Base-by-base conservation (phyloP, 2,113 vertebrate species). In the Bombycilla garrulus region DNA sequence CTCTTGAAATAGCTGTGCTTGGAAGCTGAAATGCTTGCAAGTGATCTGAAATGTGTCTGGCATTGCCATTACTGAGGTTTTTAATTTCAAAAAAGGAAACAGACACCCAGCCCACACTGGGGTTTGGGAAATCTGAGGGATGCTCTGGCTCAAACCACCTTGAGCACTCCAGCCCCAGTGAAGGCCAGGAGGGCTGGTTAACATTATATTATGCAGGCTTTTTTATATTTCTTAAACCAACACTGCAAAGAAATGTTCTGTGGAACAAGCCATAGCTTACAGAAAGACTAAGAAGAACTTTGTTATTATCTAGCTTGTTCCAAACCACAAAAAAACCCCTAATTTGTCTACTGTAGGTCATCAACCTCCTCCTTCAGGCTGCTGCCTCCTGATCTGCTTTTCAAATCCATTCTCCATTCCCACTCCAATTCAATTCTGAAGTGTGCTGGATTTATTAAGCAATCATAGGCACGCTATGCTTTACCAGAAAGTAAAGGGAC, bases 151-250 rank as follows among this genome's bases (percentile, higher is more conserved):
- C 14, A 21, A 70, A 45, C 11, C 24, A 38, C 22, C 19, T 12
- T 2, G 8, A 48, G n/a, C 31, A 57, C 23, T 61, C 21, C 14
- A 45, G 35, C 21, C 61, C 57, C 2, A 5, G 33, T 3, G 3
- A 67, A 23, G 23, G 56, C 44, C 44, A 56, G 18, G 5, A 92
- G 77, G 26, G 44, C 24, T 64, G 22, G 20, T 7, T n/a, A 35
- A 12, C 44, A 36, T 7, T 16, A 0, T 2, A 18, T 14, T 1
- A 40, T 35, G 14, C 4, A 53, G 2, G 2, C 6, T 2, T 7
- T 72, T 77, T 31, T 23, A 0, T 9, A 16, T 17, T 62, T 62
- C 70, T 50, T 13, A 76, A 71, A 71, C 5, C 29, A 58, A 28
- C 23, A n/a, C 16, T 31, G 23, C n/a, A 57, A 85, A 62, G 13